These are phyloP conservation scores for Drosophila pseudoobscura DNA, from an alignment of 1,140 invertebrate species.

Conservation along the genomic window DNA sequence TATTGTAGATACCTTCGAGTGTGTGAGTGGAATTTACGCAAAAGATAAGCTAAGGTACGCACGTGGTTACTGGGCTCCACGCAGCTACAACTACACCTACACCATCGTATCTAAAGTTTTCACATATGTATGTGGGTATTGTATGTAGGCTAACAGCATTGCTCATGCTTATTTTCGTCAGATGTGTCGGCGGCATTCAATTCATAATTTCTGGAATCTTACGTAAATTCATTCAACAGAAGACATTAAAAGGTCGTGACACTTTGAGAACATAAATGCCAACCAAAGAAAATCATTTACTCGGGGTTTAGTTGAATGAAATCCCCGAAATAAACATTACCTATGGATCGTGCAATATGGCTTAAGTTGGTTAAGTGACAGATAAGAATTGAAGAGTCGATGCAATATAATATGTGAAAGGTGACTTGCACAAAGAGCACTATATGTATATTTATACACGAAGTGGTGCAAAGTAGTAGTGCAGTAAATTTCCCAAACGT, in stretches of 20 bases:
- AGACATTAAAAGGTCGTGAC: not conserved
- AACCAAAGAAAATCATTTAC: too few relatives aligned
- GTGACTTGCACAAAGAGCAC: too few relatives aligned
- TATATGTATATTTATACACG: too few relatives aligned
- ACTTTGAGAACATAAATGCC: conserved; percentile 10
- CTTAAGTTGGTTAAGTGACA: conserved; percentile 5
- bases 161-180: conserved; percentile 39
- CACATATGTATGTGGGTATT: not conserved
- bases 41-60: conserved; percentile 32
- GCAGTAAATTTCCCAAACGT: too few relatives aligned
- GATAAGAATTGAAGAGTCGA: not conserved
- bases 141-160: conserved; percentile 6
- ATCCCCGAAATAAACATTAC: not conserved
- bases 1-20: not conserved
- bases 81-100: conserved; percentile 6
- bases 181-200: conserved; percentile 27
- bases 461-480: too few relatives aligned
- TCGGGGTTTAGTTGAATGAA: not conserved
- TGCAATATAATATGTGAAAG: too few relatives aligned
- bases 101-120: conserved; percentile 37
- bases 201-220: conserved; percentile 61
- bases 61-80: conserved; percentile 26
- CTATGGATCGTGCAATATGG: not conserved
- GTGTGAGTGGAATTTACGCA: conserved; percentile 38
- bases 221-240: conserved; percentile 54